Evolutionary conservation across 2,888 invertebrate genomes (phyloP).

Genomic region (Eupithecia tripunctaria): DNA sequence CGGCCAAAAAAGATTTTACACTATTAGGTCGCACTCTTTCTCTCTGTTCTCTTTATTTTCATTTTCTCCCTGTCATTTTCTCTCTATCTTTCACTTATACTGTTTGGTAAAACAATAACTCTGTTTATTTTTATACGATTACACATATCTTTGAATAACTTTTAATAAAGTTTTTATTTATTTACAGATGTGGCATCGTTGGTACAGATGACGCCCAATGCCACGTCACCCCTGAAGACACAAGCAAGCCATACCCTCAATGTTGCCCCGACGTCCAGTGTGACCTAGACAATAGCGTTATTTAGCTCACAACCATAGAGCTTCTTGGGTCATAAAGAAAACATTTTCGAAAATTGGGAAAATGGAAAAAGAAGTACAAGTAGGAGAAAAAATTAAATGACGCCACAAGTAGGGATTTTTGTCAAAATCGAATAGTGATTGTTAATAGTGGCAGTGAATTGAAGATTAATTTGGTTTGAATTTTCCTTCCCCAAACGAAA

Average conservation of each 20-base stretch:
- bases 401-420: constrained; percentile 13
- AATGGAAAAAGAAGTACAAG: constrained; percentile 13
- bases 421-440: constrained; percentile 8
- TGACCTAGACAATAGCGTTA: constrained; percentile 61
- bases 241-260: constrained; percentile 61
- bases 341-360: constrained; percentile 6
- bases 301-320: constrained; percentile 37
- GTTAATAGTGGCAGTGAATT: constrained; percentile 3
- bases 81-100: background rate
- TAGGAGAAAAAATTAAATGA: background rate
- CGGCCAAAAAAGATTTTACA: background rate
- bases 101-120: background rate
- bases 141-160: background rate
- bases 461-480: background rate
- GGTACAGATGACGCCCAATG: constrained; percentile 56
- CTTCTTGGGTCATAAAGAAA: constrained; percentile 43
- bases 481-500: background rate
- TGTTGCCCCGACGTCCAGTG: constrained; percentile 66
- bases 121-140: background rate
- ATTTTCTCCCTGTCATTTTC: background rate
- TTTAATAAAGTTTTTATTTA: background rate
- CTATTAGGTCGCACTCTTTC: background rate
- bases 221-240: constrained; percentile 55
- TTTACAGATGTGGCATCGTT: constrained; percentile 62
- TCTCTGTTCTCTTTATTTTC: background rate